Evolutionary conservation across 2,888 invertebrate species (phyloP), one percentile per base, ranked within the genome.

Genomic region (Creontiades dilutus): DNA sequence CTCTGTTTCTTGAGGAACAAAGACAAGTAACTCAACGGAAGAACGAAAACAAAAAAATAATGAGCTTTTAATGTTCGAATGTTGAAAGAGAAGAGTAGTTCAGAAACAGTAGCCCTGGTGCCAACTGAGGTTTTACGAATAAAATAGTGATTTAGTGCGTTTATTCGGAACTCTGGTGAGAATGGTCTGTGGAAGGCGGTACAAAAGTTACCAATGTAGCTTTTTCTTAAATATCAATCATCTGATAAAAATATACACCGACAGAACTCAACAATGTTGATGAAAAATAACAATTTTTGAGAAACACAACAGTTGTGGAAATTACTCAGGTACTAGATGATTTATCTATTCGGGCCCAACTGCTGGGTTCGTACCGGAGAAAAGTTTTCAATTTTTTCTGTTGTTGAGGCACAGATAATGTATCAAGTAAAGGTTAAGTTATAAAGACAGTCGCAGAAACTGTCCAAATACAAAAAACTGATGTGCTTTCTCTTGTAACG

Each of bases 81-180:
- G 78, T 19, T 37, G 46, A 78, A 19, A 78, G 47, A 78, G 78
- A 75, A 28, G 78, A 78, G 78, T 47, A 78, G 78, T 78, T 78
- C 78, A 47, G 78, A 78, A 78, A 78, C 78, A 78, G 37, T 78
- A 46, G 78, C 78, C 78, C 78, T 78, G 37, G 78, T 78, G 78
- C 78, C 46, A 78, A 78, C 19, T 78, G 46, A 78, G 76, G 46
- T 76, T 75, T 78, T 19, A 78, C 46, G n/a, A 47, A 46, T 78
- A 46, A 46, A 78, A 78, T 46, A 14, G 68, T 68, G 68, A 68
- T 68, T 68, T 68, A 23, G 68, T 68, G 68, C 68, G 27, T 68
- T 68, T 68, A 23, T 1, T 68, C 68, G 23, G 68, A 68, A 68
- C 68, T 68, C 68, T 12, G 68, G 68, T 68, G 68, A 68, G 57